Evolutionary conservation across 2,888 invertebrate species (phyloP).

Genomic region (Antheraea assamensis): DNA sequence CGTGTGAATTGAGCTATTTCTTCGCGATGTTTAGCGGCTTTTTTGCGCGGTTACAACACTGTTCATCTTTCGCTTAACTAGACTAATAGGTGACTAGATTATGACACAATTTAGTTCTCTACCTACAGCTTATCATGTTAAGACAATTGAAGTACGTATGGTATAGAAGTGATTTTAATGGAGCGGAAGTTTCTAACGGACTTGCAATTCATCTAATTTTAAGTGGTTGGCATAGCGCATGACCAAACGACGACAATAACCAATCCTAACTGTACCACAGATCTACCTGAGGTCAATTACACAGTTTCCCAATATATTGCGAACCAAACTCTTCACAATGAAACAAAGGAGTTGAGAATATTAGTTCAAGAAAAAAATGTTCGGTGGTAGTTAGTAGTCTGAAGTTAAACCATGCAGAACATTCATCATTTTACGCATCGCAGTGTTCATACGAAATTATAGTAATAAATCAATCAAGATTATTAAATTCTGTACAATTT

Average conservation of each 20-base stretch:
- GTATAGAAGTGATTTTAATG: neutral
- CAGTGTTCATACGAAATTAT: too few relatives aligned
- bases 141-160: neutral
- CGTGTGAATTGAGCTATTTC: constrained; percentile 50
- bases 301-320: neutral
- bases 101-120: constrained; percentile 43
- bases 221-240: neutral
- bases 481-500: too few relatives aligned
- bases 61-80: constrained; percentile 28
- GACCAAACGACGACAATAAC: neutral
- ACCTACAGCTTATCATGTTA: neutral
- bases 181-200: neutral
- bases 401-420: too few relatives aligned
- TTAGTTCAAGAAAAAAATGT: too few relatives aligned
- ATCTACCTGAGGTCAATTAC: neutral
- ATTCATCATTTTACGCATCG: too few relatives aligned
- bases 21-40: constrained; percentile 43
- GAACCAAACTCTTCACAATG: neutral
- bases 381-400: too few relatives aligned
- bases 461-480: too few relatives aligned
- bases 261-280: neutral
- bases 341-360: neutral
- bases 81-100: constrained; percentile 41
- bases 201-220: neutral
- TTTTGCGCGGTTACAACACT: constrained; percentile 46